Evolutionary conservation across 2,888 invertebrate genomes (phyloP), one percentile per base, ranked within the genome.

Genomic region (Cordilura impudica): DNA sequence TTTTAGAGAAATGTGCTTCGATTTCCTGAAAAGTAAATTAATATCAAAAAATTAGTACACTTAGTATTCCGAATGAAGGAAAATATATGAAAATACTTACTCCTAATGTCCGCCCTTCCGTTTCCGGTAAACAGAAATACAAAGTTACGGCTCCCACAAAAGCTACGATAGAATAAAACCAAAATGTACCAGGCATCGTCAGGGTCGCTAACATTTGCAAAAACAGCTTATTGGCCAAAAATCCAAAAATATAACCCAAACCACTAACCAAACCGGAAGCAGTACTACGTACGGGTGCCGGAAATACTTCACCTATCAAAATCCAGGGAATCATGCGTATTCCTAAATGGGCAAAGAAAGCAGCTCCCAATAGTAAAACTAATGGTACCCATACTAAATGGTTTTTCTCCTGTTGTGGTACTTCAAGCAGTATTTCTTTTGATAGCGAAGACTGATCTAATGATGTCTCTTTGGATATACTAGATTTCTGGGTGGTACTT

Each of bases 291-390:
- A 94, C 93, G 75, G 93, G 92, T 0, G 93, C 92, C 26, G 94
- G 93, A 85, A 92, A 94, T 78, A 95, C 94, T 90, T 96, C 96
- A 7, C 95, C 95, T 45, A 94, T 94, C 10, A 96, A 90, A 81
- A 96, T 93, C 96, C 96, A 96, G 0, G 96, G 95, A 51, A 96
- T 88, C 78, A 94, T 89, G 65, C 95, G 91, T 53, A 95, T 93
- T 21, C 88, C 88, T 2, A 93, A 90, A 84, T 95, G 94, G 0
- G 94, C 92, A 49, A 94, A 89, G 83, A 95, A 92, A 0, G 95
- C 94, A 4, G 94, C 90, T 1, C 92, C 87, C 83, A 95, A 91
- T 18, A 96, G 88, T 0, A 94, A 90, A 0, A 91, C 91, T 18
- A 93, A 91, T 0, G 95, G 95, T 2, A 95, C 87, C 95, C 95